Evolutionary conservation across 2,888 invertebrate genomes (phyloP), one percentile per base, ranked within the genome.

Genomic region (Eilema caniola): DNA sequence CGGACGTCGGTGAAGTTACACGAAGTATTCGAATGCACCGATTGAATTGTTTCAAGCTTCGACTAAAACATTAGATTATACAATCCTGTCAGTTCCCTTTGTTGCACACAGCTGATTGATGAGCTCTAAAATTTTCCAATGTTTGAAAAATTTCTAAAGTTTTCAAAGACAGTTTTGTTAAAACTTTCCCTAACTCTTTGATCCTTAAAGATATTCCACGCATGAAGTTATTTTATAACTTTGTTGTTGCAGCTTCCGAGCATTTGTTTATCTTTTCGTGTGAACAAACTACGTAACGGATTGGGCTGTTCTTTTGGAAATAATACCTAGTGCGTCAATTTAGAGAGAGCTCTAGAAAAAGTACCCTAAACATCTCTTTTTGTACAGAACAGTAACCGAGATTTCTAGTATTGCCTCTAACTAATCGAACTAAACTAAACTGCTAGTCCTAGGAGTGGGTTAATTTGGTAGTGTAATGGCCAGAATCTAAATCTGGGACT

Each of bases 1-100:
- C 84, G 80, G 76, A 77, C 84, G 86, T 88, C 88, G 78, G 72
- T 78, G 82, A 25, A 84, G 80, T 72, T 78, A 41, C 62, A 57
- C 60, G 62, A 69, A 76, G 78, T 81, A 78, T 81, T 83, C 74
- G 79, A 75, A 69, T 66, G 56, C 71, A 75, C 73, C 73, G 70
- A 71, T 67, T 69, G 28, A 67, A 37, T 62, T 47, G 65, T 37
- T 62, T 62, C 23, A 59, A 59, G 25, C 25, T 59, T 59, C 24
- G 8, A 14, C 16, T 20, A 28, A 59, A 59, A 24, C 57, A 59
- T 66, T 59, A 59, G 33, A 57, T 66, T 24, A 59, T n/a, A 57
- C 24, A 63, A 63, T 53, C 10, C 53, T 53, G 53, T 53, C 47
- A 47, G 47, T 47, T 7, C 53, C 53, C n/a, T 53, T n/a, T 53